Conservation (phyloP, 2,113 vertebrate genomes). For the Theristicus caerulescens region DNA sequence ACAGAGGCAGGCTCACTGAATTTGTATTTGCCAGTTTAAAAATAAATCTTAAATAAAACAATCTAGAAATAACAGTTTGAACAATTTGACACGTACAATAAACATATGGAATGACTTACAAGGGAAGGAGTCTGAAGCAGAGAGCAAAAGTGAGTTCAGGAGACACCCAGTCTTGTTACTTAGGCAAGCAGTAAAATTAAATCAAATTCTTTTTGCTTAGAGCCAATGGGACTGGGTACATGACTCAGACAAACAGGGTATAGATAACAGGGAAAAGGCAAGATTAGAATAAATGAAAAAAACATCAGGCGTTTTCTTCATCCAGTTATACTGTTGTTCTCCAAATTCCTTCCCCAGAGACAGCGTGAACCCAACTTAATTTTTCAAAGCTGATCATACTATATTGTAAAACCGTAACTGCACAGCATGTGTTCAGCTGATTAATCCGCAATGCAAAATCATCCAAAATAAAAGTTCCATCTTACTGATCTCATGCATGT, state of each 20-base stretch:
- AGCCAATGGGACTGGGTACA: background rate
- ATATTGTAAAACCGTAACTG: background rate
- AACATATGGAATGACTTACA: constrained; percentile 61
- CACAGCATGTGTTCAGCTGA: background rate
- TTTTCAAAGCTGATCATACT: background rate
- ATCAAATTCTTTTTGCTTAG: background rate
- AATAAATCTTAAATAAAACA: constrained; percentile 65
- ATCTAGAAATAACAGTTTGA: constrained; percentile 62
- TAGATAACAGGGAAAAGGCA: background rate
- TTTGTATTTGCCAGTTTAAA: constrained; percentile 30
- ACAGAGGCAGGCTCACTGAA: background rate
- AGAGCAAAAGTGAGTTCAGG: constrained; percentile 1
- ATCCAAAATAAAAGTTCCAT: background rate
- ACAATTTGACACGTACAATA: constrained; percentile 57
- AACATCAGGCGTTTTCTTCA: background rate
- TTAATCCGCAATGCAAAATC: background rate
- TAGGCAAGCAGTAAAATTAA: background rate
- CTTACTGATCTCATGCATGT: background rate
- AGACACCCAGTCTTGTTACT: constrained; percentile 3
- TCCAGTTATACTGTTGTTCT: background rate
- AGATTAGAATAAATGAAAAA: background rate
- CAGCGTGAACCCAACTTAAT: background rate
- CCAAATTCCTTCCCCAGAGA: background rate
- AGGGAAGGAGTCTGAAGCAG: background rate
- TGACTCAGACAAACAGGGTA: background rate